Conservation (phyloP, 2,888 invertebrate species). For the Actias luna region DNA sequence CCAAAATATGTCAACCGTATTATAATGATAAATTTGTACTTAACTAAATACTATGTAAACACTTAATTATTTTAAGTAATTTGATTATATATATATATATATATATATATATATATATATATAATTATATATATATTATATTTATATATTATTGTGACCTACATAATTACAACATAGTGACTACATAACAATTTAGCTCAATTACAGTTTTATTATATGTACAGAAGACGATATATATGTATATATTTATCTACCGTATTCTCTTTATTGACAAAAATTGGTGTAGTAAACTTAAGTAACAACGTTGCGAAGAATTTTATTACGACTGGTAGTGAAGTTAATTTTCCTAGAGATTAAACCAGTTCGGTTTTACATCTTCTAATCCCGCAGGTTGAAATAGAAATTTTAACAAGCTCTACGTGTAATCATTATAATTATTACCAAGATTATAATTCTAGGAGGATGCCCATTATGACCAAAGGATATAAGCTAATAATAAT, state of each 20-base stretch:
- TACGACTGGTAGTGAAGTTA: not conserved
- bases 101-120: too few relatives aligned
- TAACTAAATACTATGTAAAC: too few relatives aligned
- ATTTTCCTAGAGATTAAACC: not conserved
- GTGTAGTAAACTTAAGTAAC: not conserved
- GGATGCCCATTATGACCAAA: not conserved
- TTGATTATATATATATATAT: too few relatives aligned
- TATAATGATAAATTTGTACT: too few relatives aligned
- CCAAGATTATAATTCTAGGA: not conserved
- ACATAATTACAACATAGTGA: too few relatives aligned
- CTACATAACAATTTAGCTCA: too few relatives aligned
- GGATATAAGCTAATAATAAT: not conserved
- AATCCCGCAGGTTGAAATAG: not conserved
- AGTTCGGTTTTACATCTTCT: not conserved
- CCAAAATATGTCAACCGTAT: too few relatives aligned
- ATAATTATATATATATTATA: not conserved
- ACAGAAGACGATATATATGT: too few relatives aligned
- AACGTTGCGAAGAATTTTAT: not conserved
- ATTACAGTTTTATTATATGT: too few relatives aligned
- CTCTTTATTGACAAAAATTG: not conserved
- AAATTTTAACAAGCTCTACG: not conserved
- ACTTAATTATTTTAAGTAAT: too few relatives aligned
- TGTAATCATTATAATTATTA: not conserved
- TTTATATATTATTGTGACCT: not conserved
- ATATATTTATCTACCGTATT: not conserved